Evolutionary conservation across 2,113 vertebrate genomes (phyloP).

Genomic region (Isichthys henryi): DNA sequence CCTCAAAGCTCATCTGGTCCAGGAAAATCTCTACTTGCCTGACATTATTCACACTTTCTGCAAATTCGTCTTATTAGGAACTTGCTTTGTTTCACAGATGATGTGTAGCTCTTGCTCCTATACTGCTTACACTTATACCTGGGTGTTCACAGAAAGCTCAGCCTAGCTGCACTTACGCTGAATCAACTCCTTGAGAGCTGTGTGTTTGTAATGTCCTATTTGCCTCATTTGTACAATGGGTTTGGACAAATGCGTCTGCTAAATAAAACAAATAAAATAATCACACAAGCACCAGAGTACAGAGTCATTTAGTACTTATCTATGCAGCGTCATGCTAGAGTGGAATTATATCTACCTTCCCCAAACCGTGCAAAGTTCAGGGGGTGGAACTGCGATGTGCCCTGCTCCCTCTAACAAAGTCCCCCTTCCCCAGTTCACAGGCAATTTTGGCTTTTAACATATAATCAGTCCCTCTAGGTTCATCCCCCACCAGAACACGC

Average conservation of each 20-base stretch:
- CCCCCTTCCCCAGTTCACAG: background rate
- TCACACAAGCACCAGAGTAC: background rate
- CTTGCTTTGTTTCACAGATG: background rate
- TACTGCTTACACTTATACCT: background rate
- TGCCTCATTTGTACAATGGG: background rate
- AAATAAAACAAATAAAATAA: background rate
- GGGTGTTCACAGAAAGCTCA: background rate
- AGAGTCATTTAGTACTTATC: background rate
- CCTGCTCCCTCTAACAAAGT: background rate
- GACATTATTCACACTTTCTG: background rate
- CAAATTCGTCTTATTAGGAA: background rate
- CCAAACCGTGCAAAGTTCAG: background rate
- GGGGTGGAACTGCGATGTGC: background rate
- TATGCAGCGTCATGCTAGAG: background rate
- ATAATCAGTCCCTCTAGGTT: background rate
- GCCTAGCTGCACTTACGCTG: background rate
- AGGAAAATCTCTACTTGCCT: background rate
- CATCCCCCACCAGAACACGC: background rate
- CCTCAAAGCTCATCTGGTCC: background rate
- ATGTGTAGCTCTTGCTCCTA: background rate
- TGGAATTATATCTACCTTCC: background rate
- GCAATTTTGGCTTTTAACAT: background rate
- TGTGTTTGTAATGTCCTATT: background rate
- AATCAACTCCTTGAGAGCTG: background rate
- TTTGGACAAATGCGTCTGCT: background rate